These are phyloP conservation scores for Scelioninae gen. 1 DNA, from an alignment of 2,888 invertebrate genomes.

Conservation along the genomic window DNA sequence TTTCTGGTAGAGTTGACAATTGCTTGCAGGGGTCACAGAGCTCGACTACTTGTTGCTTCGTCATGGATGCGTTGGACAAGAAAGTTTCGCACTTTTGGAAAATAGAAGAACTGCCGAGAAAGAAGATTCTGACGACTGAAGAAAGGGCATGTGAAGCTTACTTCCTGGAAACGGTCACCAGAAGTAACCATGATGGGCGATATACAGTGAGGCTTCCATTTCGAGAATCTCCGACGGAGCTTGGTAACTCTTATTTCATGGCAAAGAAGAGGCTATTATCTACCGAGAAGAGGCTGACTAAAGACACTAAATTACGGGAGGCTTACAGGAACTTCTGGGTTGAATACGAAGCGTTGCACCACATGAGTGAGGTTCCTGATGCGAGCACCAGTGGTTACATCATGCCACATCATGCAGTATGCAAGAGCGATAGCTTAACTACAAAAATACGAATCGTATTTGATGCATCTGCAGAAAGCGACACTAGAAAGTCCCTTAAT, in stretches of 20 bases:
- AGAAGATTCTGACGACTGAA: conserved; percentile 64
- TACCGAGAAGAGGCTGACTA: conserved; percentile 8
- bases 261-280: conserved; percentile 19
- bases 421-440: conserved; percentile 19
- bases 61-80: conserved; percentile 8
- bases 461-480: conserved; percentile 34
- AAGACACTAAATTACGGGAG: background rate
- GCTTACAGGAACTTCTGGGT: conserved; percentile 34
- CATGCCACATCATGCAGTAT: conserved; percentile 54
- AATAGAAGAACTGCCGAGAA: conserved; percentile 70
- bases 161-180: conserved; percentile 69
- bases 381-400: conserved; percentile 3
- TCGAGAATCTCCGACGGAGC: background rate
- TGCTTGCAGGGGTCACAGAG: background rate
- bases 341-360: conserved; percentile 34
- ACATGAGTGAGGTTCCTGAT: conserved; percentile 6
- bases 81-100: conserved; percentile 68
- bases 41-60: conserved; percentile 1
- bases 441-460: conserved; percentile 50
- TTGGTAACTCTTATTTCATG: background rate
- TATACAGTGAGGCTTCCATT: conserved; percentile 47
- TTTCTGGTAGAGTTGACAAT: conserved; percentile 21
- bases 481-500: conserved; percentile 39
- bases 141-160: conserved; percentile 70
- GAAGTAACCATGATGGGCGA: conserved; percentile 67